These are phyloP conservation scores for Sussaba pulchella DNA, from an alignment of 2,888 invertebrate species.

Conservation along the genomic window DNA sequence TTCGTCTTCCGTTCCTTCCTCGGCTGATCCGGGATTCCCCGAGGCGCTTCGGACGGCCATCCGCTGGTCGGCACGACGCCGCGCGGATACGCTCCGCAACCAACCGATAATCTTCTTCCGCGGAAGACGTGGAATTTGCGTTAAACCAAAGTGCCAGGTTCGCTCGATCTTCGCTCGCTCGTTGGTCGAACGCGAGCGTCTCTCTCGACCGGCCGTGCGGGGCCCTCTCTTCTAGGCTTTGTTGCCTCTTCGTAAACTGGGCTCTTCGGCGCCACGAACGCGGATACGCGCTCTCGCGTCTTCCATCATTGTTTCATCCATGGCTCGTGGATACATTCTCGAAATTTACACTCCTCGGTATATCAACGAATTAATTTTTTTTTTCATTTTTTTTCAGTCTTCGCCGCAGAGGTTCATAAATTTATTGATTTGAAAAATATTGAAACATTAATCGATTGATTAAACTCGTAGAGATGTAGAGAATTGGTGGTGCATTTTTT, in stretches of 20 bases:
- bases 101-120: conserved; percentile 75
- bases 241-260: conserved; percentile 35
- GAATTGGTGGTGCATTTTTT: too few relatives aligned
- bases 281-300: conserved; percentile 53
- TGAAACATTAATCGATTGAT: neutral
- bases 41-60: conserved; percentile 54
- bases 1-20: neutral
- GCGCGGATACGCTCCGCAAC: conserved; percentile 48
- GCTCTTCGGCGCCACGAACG: conserved; percentile 53
- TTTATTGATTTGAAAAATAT: neutral
- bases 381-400: neutral
- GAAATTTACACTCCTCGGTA: conserved; percentile 22
- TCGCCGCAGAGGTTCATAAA: neutral
- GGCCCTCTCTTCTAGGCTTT: conserved; percentile 17
- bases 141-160: conserved; percentile 76
- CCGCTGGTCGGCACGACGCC: conserved; percentile 65
- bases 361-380: too few relatives aligned
- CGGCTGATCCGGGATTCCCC: conserved; percentile 28
- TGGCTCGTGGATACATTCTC: conserved; percentile 4
- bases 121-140: conserved; percentile 78
- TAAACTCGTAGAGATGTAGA: neutral
- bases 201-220: conserved; percentile 24
- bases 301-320: conserved; percentile 40
- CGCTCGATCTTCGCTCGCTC: conserved; percentile 32
- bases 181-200: conserved; percentile 25